phyloP scores from a whole-genome alignment of 2,113 vertebrate genomes.

The Lathamus discolor region DNA sequence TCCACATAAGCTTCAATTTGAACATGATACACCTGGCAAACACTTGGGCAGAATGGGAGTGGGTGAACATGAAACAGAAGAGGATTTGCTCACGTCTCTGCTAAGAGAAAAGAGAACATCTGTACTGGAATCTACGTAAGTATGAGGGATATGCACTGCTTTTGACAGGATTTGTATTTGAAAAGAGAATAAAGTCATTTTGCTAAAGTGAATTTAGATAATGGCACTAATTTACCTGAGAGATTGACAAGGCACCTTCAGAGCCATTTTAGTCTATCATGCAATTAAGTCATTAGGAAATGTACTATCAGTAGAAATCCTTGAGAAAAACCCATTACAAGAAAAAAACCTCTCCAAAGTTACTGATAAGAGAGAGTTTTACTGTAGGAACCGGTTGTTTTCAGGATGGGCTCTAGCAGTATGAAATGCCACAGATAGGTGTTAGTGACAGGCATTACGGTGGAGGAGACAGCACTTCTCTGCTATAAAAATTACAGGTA shows the following conservation, averaged over 20 bases:
- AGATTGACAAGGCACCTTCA: constrained; percentile 60
- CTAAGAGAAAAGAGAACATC: constrained; percentile 73
- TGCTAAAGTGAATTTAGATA: constrained; percentile 67
- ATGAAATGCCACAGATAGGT: neutral
- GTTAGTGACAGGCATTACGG: neutral
- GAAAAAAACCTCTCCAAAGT: neutral
- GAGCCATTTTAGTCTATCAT: constrained; percentile 64
- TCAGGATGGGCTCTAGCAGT: neutral
- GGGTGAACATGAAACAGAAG: constrained; percentile 18
- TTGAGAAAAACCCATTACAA: neutral
- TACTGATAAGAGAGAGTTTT: neutral
- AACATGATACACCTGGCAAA: neutral
- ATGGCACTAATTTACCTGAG: constrained; percentile 63
- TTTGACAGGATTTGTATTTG: constrained; percentile 45
- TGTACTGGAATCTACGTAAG: constrained; percentile 80
- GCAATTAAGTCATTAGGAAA: constrained; percentile 72
- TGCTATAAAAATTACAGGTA: neutral
- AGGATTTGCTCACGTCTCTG: constrained; percentile 57
- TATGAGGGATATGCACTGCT: neutral
- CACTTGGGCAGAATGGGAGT: neutral
- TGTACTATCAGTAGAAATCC: constrained; percentile 24
- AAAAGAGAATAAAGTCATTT: constrained; percentile 54
- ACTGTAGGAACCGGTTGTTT: neutral
- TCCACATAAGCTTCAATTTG: constrained; percentile 25
- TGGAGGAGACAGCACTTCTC: neutral